Evolutionary conservation across 2,113 vertebrate species (phyloP), one percentile per base, ranked within the genome.

Genomic region (Pelecanus crispus): DNA sequence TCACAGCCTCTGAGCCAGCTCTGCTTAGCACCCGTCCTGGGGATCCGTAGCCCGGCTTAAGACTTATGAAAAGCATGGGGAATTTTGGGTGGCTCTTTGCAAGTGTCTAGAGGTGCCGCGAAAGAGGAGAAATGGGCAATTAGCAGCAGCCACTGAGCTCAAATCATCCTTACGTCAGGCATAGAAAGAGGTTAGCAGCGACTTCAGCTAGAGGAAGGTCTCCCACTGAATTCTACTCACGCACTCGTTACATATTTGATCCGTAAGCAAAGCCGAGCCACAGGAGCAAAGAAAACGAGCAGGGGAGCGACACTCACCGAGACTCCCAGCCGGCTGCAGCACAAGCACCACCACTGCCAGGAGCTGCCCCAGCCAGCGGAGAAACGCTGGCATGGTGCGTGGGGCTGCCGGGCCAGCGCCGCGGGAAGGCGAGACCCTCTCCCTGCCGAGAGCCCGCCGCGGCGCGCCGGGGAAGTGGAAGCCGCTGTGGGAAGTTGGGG

Each of bases 231-330:
- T 40, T 36, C 25, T 34, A 11, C 36, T 17, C 4, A 34, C 45
- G 24, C 4, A 0, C 4, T 21, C 6, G 3, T 14, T n/a, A 10
- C 9, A 0, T 5, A 14, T 16, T 42, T 17, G 75, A 67, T 17
- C 22, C 1, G 0, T 0, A 24, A 29, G 61, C 16, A 42, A 49
- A 75, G 81, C 68, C 15, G 92, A 81, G 65, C 78, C 70, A 4
- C 12, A 17, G 71, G 12, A 80, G 49, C 36, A 9, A 18, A 42
- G 82, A 31, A 14, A 20, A 61, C 0, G 5, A 67, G 36, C 31
- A 53, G n/a, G 9, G 31, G 11, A 61, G n/a, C 2, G 10, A 81
- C 61, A 90, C 96, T 97, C 79, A 96, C 96, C 72, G 2, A 22
- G 71, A 28, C 58, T 16, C 34, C 36, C 59, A 3, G 7, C 0